A percentile compares a stretch with the other conserved stretches of the same genome.
These are phyloP conservation scores for Salmo trutta DNA, from an alignment of 2,797 vertebrate genomes.

Conservation along the genomic window DNA sequence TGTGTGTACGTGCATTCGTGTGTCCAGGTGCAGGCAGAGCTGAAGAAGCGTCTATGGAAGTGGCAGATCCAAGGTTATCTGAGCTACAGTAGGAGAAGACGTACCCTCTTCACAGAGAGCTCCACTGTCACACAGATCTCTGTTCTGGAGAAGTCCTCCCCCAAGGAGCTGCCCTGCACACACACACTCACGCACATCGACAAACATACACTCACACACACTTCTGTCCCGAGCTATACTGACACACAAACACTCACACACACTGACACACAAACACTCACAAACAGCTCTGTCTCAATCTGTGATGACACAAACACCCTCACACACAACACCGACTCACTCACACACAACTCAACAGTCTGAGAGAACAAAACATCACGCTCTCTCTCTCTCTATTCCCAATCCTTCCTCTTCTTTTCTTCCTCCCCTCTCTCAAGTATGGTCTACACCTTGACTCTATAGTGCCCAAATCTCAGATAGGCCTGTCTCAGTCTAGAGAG, in stretches of 20 bases:
- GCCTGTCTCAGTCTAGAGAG: background rate
- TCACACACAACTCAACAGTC: constrained; percentile 32
- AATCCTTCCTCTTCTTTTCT: background rate
- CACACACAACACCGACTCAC: background rate
- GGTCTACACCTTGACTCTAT: background rate
- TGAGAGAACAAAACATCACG: constrained; percentile 25
- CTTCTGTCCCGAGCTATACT: background rate
- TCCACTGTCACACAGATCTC: constrained; percentile 78
- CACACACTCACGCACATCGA: constrained; percentile 24
- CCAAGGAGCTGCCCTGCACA: constrained; percentile 58
- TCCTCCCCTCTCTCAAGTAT: background rate
- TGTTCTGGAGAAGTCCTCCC: constrained; percentile 78
- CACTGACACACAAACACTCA: constrained; percentile 17
- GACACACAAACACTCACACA: constrained; percentile 22
- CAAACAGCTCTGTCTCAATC: background rate
- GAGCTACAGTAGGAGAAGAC: constrained; percentile 71
- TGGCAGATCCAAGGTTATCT: constrained; percentile 81
- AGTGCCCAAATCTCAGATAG: background rate
- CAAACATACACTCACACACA: background rate
- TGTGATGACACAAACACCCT: background rate
- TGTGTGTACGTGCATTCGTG: background rate
- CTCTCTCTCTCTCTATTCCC: background rate
- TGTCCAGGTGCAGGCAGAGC: constrained; percentile 80
- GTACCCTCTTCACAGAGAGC: constrained; percentile 62
- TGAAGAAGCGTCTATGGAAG: constrained; percentile 81